Base-by-base conservation (phyloP, 2,888 invertebrate genomes). In the Ennomos quercinarius region DNA sequence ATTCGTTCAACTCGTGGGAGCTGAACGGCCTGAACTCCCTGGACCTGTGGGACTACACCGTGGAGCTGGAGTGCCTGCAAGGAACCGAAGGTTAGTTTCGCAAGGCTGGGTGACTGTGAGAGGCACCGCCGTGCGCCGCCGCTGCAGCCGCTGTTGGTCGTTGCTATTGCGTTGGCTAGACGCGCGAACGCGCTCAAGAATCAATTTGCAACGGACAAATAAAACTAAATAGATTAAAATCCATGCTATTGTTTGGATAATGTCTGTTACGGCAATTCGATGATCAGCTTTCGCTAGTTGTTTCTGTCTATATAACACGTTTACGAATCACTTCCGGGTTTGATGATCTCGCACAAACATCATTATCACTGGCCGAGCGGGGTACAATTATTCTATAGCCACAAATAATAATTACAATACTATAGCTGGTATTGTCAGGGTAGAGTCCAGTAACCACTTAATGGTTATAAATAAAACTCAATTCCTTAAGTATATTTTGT, bases 11-110 rank as follows among this genome's bases (percentile, higher is more conserved):
- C 80, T 91, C 92, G 10, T 93, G 93, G 93, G 93, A 93, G 81
- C 79, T 91, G 73, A 93, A 90, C 79, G 93, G 94, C 63, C 86
- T 95, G 70, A 95, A 95, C 78, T 96, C 96, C 51, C 86, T 97
- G 84, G 97, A 97, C 83, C 95, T 95, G 76, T 97, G 97, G 97
- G 97, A 97, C 93, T 97, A 97, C 83, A 95, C 96, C 47, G 96
- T 97, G 73, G 97, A 97, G 83, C 89, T 97, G 87, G 96, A 96
- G 83, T 96, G 96, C 84, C 92, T 96, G 73, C 94, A 95, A 83
- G 96, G 95, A 75, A 95, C 95, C 67, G 95, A 96, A 96, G 96
- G 96, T 96, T 86, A 86, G 90, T 86, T 74, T 76, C 80, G 84
- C 84, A 89, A 90, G 84, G 77, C 77, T 80, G 71, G n/a, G n/a